Evolutionary conservation across 2,797 vertebrate genomes (phyloP).

Genomic region (Gymnothorax javanicus): DNA sequence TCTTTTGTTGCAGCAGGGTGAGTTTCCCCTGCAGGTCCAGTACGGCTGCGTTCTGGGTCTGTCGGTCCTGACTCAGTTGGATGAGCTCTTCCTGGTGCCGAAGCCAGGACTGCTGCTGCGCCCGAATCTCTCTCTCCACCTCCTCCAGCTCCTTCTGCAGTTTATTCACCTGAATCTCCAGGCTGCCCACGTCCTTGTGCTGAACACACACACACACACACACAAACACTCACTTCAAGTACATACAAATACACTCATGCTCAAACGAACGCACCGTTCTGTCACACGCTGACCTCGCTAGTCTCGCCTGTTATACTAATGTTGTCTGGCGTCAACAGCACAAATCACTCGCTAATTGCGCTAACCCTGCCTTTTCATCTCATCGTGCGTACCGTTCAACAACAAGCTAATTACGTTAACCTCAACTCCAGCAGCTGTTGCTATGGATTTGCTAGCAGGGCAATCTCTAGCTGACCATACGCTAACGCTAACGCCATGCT

Average conservation of each 20-base stretch:
- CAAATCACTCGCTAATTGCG: no score
- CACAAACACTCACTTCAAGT: neutral
- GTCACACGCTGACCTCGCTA: no score
- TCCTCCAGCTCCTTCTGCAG: slow-evolving; percentile 75
- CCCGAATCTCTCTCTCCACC: slow-evolving; percentile 41
- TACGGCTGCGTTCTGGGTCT: slow-evolving; percentile 68
- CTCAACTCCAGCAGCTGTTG: no score
- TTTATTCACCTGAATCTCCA: slow-evolving; percentile 77
- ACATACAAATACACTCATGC: neutral
- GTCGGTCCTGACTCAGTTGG: slow-evolving; percentile 66
- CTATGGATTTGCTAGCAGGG: no score
- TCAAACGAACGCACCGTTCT: neutral
- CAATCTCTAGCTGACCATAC: no score
- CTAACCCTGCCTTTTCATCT: no score
- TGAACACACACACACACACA: slow-evolving; percentile 48
- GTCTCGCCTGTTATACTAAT: no score
- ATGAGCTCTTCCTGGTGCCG: slow-evolving; percentile 80
- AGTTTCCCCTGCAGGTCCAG: slow-evolving; percentile 68
- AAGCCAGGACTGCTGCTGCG: slow-evolving; percentile 79
- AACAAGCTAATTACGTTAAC: no score
- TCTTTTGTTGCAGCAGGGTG: slow-evolving; percentile 81
- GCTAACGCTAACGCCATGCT: no score
- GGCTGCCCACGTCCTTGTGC: slow-evolving; percentile 84
- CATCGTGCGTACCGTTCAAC: no score
- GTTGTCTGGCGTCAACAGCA: no score